Evolutionary conservation across 2,113 vertebrate species (phyloP).

Genomic region (Loxodonta africana): DNA sequence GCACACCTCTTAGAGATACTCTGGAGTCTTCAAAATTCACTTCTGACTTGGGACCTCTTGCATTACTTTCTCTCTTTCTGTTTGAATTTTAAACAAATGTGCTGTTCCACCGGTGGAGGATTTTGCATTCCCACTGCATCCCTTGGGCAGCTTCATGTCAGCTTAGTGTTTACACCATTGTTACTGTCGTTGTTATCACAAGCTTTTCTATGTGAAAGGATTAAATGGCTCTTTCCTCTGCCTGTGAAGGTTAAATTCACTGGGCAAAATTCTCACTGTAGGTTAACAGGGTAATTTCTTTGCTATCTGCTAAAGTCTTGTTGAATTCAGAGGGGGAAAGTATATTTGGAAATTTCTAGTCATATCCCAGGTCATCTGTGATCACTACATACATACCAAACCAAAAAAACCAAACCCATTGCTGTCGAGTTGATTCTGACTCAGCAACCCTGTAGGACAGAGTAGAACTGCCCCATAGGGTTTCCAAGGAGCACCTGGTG

Average conservation of each 20-base stretch:
- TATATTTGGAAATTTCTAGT: not conserved
- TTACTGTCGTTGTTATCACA: not conserved
- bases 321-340: not conserved
- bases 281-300: not conserved
- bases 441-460: too few relatives aligned
- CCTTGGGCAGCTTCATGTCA: not conserved
- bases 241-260: not conserved
- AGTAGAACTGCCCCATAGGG: too few relatives aligned
- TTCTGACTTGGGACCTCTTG: not conserved
- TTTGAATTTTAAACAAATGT: conserved; percentile 24
- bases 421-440: too few relatives aligned
- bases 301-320: not conserved
- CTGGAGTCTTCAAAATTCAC: conserved; percentile 4
- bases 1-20: not conserved
- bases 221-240: not conserved
- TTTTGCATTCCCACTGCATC: not conserved
- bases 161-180: not conserved
- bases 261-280: not conserved
- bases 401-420: too few relatives aligned
- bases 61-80: not conserved
- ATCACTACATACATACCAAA: not conserved
- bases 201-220: not conserved
- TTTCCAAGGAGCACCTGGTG: too few relatives aligned
- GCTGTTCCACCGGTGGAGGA: not conserved
- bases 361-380: not conserved